phyloP scores from a whole-genome alignment of 2,888 invertebrate genomes.

The Petrolisthes manimaculis region DNA sequence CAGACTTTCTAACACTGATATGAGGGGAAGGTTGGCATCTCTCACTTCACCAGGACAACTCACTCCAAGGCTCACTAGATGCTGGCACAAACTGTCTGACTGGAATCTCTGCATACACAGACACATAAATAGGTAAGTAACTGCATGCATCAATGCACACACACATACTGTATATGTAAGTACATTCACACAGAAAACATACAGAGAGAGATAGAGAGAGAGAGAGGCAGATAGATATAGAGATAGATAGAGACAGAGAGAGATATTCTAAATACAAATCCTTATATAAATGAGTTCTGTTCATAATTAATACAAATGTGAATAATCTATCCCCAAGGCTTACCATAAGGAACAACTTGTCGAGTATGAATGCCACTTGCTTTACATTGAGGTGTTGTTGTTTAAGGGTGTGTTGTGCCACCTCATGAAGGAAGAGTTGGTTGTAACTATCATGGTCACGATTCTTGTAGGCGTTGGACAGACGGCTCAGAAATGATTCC shows the following conservation, averaged over 20 bases:
- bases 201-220: no score
- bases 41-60: neutral
- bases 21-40: neutral
- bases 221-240: no score
- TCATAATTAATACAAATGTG: no score
- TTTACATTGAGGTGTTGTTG: neutral
- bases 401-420: neutral
- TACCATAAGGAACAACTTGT: neutral
- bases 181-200: no score
- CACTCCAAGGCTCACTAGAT: neutral
- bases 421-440: neutral
- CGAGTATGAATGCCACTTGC: neutral
- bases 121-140: no score
- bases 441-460: neutral
- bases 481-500: neutral
- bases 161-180: no score
- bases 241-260: no score
- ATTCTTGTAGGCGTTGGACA: neutral
- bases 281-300: no score
- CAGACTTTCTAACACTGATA: neutral
- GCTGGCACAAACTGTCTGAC: neutral
- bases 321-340: neutral
- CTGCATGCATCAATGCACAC: no score
- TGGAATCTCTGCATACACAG: neutral
- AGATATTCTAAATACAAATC: no score